These are phyloP conservation scores for Yponomeuta evonymella DNA, from an alignment of 2,888 invertebrate species.

Conservation along the genomic window DNA sequence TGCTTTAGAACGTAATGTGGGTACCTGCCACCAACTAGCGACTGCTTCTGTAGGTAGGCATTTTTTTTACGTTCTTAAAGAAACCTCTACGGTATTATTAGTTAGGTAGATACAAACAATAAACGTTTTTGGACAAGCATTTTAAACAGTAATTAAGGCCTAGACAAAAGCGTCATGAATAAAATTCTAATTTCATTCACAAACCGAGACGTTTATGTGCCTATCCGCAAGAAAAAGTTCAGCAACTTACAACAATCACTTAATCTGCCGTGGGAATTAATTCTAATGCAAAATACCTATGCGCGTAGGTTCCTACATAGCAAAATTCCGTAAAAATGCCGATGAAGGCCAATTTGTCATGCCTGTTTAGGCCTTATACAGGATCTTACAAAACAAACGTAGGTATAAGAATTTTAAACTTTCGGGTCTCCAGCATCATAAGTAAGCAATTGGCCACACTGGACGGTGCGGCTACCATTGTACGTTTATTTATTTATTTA, in stretches of 20 bases:
- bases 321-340: no score
- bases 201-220: background rate
- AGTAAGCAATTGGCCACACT: no score
- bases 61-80: no score
- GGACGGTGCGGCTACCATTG: no score
- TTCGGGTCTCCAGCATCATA: no score
- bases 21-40: no score
- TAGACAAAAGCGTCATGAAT: background rate
- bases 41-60: background rate
- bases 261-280: background rate
- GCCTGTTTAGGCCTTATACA: no score
- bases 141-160: background rate
- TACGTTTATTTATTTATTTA: no score
- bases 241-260: background rate
- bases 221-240: background rate
- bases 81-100: background rate
- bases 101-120: background rate
- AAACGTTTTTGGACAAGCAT: background rate
- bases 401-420: no score
- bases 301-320: background rate
- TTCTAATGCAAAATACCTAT: background rate
- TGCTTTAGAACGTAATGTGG: no score
- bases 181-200: background rate
- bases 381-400: no score
- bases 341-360: no score